phyloP scores from a whole-genome alignment of 1,140 invertebrate species.

The Hypothenemus hampei region DNA sequence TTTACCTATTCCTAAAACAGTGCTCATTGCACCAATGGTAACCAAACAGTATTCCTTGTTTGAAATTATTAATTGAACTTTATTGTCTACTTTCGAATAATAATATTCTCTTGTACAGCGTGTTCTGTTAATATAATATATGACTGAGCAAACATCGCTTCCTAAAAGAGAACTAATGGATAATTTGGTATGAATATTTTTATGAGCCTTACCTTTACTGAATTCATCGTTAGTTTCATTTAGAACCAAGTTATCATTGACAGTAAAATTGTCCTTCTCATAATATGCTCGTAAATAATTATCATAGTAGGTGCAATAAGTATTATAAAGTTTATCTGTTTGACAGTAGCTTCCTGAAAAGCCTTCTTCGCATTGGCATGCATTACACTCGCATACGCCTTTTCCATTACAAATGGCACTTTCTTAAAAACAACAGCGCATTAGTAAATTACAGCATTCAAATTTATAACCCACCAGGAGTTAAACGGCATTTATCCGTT shows the following conservation, averaged over 20 bases:
- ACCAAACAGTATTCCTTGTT: background rate
- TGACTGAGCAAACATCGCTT: constrained; percentile 3
- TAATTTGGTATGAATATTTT: no score
- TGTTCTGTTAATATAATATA: constrained; percentile 4
- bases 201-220: no score
- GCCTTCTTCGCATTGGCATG: constrained; percentile 28
- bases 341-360: constrained; percentile 36
- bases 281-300: no score
- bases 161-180: constrained; percentile 14
- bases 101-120: constrained; percentile 15
- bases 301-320: no score
- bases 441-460: background rate
- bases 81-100: constrained; percentile 12
- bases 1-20: constrained; percentile 2
- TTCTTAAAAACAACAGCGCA: background rate
- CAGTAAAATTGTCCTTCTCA: no score
- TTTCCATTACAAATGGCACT: constrained; percentile 28
- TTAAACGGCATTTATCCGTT: constrained; percentile 25
- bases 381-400: constrained; percentile 36
- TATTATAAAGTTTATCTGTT: no score
- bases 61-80: constrained; percentile 5
- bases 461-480: background rate
- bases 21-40: background rate
- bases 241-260: no score
- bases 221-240: no score